A percentile compares a stretch with the other conserved stretches of the same genome.
Evolutionary conservation across 1,140 invertebrate genomes (phyloP).

Genomic region (Ctenoplectra terminalis): DNA sequence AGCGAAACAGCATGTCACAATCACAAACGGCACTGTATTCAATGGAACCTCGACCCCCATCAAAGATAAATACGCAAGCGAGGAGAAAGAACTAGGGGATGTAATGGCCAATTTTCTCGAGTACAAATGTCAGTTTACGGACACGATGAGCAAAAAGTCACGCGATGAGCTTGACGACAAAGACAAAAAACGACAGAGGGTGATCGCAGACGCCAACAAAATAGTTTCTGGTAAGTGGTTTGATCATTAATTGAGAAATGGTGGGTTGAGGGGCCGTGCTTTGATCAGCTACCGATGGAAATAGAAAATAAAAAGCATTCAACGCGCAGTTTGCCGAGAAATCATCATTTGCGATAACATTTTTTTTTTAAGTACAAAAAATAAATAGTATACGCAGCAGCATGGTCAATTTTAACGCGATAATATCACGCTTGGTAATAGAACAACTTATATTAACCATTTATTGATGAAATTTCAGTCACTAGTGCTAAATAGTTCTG

Average conservation of each 20-base stretch:
- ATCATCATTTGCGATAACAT: constrained; percentile 38
- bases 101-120: constrained; percentile 81
- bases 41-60: constrained; percentile 82
- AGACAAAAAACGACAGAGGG: constrained; percentile 78
- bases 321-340: constrained; percentile 25
- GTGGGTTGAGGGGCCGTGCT: constrained; percentile 81
- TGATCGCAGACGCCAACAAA: constrained; percentile 80
- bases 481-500: constrained; percentile 47
- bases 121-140: constrained; percentile 77
- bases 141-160: constrained; percentile 79
- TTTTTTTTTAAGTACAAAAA: background rate
- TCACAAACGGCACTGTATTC: constrained; percentile 82
- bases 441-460: constrained; percentile 58
- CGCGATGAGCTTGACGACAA: constrained; percentile 76
- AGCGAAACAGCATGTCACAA: constrained; percentile 82
- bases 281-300: constrained; percentile 68
- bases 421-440: constrained; percentile 62
- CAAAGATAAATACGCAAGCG: constrained; percentile 82
- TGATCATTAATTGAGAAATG: constrained; percentile 39
- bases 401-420: constrained; percentile 62
- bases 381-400: constrained; percentile 39
- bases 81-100: constrained; percentile 81
- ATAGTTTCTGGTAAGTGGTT: constrained; percentile 80
- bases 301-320: background rate
- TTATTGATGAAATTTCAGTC: constrained; percentile 34